Evolutionary conservation across 2,888 invertebrate species (phyloP), one percentile per base, ranked within the genome.

Genomic region (Teinopalpus imperialis): DNA sequence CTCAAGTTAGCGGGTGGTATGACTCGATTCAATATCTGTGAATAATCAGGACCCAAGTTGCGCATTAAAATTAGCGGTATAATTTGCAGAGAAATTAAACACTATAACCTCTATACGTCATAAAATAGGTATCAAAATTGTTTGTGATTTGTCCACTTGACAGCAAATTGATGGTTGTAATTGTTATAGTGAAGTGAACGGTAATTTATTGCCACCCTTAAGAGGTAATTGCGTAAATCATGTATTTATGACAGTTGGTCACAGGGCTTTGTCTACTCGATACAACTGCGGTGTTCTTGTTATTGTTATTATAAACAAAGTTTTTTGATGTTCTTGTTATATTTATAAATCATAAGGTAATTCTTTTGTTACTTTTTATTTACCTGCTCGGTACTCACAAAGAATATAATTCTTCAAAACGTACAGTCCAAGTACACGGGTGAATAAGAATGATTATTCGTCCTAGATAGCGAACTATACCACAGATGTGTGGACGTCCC

Each of bases 191-290:
- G 64, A 73, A 77, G 72, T 76, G 77, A 77, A 79, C 75, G 69
- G 74, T 81, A 82, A 86, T 86, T 86, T 86, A 86, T 87, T 69
- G 75, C 74, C 74, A 74, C 76, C 80, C 81, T 81, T 79, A 74
- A 74, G 70, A 75, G 73, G 74, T 79, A 78, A 81, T 83, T 78
- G 82, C 78, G 82, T 88, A 88, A 87, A 88, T 88, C 88, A 88
- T 81, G 68, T 67, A 81, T 88, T 88, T 88, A 88, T 87, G 88
- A 87, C 88, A 82, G 69, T 61, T 63, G 63, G 69, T 74, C 67
- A 68, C 71, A 61, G 59, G 58, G 66, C 71, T 75, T 82, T 85
- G 86, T 83, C 75, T 82, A 69, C 69, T 57, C 60, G 61, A 59
- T 64, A 68, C 66, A 60, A 68, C 59, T 67, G 71, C 68, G 62